Evolutionary conservation across 2,888 invertebrate species (phyloP).

Genomic region (Lasioglossum pauxillum): DNA sequence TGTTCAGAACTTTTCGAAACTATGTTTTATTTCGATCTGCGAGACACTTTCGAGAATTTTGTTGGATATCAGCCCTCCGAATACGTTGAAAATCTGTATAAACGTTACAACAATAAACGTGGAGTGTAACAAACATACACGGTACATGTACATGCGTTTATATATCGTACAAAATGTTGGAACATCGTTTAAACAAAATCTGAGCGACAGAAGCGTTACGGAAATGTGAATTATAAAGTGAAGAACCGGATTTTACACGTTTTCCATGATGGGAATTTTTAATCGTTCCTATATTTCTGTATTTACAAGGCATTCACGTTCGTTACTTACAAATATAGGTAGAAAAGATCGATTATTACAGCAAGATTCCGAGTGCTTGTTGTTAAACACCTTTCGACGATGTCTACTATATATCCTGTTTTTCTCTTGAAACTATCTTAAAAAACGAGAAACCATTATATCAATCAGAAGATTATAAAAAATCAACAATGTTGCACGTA

Average conservation of each 20-base stretch:
- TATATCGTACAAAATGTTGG: constrained; percentile 7
- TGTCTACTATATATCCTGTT: constrained; percentile 44
- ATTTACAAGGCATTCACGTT: constrained; percentile 75
- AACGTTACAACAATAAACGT: constrained; percentile 56
- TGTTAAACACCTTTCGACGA: constrained; percentile 45
- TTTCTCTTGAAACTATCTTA: constrained; percentile 46
- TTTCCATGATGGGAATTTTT: constrained; percentile 58
- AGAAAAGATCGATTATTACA: constrained; percentile 73
- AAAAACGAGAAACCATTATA: constrained; percentile 53
- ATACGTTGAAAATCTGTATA: constrained; percentile 66
- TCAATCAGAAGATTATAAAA: constrained; percentile 65
- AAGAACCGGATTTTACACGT: constrained; percentile 61
- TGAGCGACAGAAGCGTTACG: constrained; percentile 51
- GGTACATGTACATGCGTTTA: constrained; percentile 49
- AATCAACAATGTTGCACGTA: constrained; percentile 59
- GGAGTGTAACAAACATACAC: constrained; percentile 39
- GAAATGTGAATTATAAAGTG: constrained; percentile 53
- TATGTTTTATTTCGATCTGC: too few relatives aligned
- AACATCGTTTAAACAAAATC: constrained; percentile 11
- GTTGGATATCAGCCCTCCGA: constrained; percentile 56
- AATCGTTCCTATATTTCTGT: constrained; percentile 68
- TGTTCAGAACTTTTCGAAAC: too few relatives aligned
- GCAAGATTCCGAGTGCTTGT: constrained; percentile 57
- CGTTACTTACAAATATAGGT: constrained; percentile 72
- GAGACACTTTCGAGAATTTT: too few relatives aligned